Evolutionary conservation across 2,888 invertebrate species (phyloP), one percentile per base, ranked within the genome.

Genomic region (Cryptocheilus praepositus): DNA sequence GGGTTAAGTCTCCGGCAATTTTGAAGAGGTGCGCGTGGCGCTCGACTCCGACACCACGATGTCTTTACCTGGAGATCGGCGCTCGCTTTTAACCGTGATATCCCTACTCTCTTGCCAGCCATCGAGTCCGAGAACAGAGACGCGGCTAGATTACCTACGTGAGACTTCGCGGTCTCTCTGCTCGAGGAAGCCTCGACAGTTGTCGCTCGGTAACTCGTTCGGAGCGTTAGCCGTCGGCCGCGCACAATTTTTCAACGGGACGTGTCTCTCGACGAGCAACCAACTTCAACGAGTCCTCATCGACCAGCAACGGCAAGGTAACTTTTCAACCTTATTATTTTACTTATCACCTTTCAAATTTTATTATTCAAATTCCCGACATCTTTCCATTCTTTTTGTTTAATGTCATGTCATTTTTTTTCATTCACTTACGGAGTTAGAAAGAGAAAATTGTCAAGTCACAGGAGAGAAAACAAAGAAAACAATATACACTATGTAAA

Each of bases 101-200:
- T 79, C 79, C 81, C 74, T 80, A 77, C 81, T 65, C 70, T 67
- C 67, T 55, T 67, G 57, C 16, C 72, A 49, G 64, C 64, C 64
- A 58, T 51, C 70, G 62, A 70, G 58, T 65, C 70, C 67, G 52
- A 74, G 76, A 68, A 57, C 53, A 63, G 70, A 62, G 64, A 77
- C 77, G 77, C 68, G 66, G 72, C 66, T 72, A 68, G 67, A 75
- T 71, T 46, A 76, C 67, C 76, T 76, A 80, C 67, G 66, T 63
- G 80, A 71, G 78, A 74, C 70, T 70, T 67, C 71, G 64, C 74
- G 71, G 80, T 70, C 67, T 70, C 77, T 75, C 67, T 71, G 70
- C 72, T 59, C 68, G 70, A 64, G 55, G 74, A 69, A 73, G 69
- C 59, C 67, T 61, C 75, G 67, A 73, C 81, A 81, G 81, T 81